Evolutionary conservation across 2,797 vertebrate genomes (phyloP).

Genomic region (Tinamus major): DNA sequence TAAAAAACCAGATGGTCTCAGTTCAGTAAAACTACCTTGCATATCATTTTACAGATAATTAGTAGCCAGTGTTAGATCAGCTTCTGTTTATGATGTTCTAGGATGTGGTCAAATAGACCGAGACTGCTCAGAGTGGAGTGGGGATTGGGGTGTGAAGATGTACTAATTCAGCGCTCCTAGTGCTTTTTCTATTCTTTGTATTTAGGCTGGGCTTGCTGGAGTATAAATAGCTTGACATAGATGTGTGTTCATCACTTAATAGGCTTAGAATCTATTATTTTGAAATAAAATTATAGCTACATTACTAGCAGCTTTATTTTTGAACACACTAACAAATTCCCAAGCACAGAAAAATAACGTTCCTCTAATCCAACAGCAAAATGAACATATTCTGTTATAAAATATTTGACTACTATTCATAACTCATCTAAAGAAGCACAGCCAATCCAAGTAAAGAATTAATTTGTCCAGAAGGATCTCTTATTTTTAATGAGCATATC

Average conservation of each 20-base stretch:
- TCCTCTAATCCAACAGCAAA: slow-evolving; percentile 9
- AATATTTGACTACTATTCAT: slow-evolving; percentile 28
- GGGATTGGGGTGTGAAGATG: not conserved
- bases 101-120: not conserved
- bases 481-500: not conserved
- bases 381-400: not conserved
- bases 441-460: not conserved
- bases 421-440: not conserved
- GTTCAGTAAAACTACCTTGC: not conserved
- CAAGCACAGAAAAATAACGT: slow-evolving; percentile 1
- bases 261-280: not conserved
- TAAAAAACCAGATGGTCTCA: not conserved
- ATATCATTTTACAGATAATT: not conserved
- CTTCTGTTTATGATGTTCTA: not conserved
- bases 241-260: not conserved
- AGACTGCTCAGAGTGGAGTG: not conserved
- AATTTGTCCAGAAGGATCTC: slow-evolving; percentile 50
- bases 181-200: not conserved
- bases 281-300: slow-evolving; percentile 26
- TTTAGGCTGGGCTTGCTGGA: not conserved
- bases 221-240: not conserved
- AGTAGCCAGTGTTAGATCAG: rapidly evolving
- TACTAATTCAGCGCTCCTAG: not conserved
- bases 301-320: slow-evolving; percentile 28
- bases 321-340: not conserved